A percentile compares a stretch with the other conserved stretches of the same genome.
Evolutionary conservation across 2,797 vertebrate species (phyloP).

Genomic region (Halcyon chelicuti): DNA sequence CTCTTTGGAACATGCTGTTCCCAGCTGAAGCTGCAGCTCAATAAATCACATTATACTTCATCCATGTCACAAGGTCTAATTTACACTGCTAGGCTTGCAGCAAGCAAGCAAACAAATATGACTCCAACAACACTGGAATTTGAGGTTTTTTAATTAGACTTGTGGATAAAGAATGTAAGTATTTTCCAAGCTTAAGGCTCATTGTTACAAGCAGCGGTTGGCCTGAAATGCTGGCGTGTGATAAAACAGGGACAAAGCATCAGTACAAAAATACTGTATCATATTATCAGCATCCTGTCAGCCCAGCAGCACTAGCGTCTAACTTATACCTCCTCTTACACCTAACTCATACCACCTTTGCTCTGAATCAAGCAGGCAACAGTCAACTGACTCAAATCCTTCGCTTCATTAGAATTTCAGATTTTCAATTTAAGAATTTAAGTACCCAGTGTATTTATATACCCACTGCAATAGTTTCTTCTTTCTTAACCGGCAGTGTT

Average conservation of each 20-base stretch:
- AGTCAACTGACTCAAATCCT: neutral
- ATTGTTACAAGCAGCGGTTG: constrained; percentile 53
- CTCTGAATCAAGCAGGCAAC: neutral
- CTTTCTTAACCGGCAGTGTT: neutral
- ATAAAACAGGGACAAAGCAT: neutral
- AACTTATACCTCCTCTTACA: neutral
- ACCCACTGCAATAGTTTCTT: neutral
- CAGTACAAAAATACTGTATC: neutral
- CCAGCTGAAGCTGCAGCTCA: neutral
- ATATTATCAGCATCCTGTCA: neutral
- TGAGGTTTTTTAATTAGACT: constrained; percentile 10
- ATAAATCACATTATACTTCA: neutral
- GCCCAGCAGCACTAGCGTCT: neutral
- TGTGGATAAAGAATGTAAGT: constrained; percentile 42
- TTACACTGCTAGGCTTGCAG: constrained; percentile 10
- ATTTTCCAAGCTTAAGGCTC: constrained; percentile 67
- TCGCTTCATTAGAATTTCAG: neutral
- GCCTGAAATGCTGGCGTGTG: constrained; percentile 37
- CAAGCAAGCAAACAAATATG: constrained; percentile 45
- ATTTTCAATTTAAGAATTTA: neutral
- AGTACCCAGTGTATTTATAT: neutral
- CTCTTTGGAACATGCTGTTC: neutral
- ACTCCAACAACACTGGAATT: constrained; percentile 1
- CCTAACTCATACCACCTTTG: neutral
- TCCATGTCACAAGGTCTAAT: neutral